Conservation (phyloP, 30 jellyfish, hydroid and myxozoan genomes). For the Aurelia sp. region DNA sequence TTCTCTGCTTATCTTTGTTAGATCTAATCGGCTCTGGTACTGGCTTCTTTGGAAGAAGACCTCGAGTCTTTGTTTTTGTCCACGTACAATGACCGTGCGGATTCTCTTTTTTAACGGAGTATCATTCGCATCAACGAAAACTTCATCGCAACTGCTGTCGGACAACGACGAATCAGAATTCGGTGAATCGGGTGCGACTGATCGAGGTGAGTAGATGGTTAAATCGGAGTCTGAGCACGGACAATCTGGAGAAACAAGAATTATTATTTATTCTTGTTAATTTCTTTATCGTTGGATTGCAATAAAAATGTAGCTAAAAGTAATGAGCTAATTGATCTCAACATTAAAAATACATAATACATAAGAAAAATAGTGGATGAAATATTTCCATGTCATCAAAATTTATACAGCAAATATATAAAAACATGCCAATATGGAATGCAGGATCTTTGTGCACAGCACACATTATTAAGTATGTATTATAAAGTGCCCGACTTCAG, state of each 20-base stretch:
- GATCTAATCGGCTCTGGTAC: conserved; percentile 56
- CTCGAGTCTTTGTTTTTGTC: conserved; percentile 58
- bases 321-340: too few relatives aligned
- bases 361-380: too few relatives aligned
- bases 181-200: conserved; percentile 29
- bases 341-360: too few relatives aligned
- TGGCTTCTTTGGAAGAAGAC: conserved; percentile 33
- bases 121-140: conserved; percentile 21
- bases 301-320: too few relatives aligned
- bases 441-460: too few relatives aligned
- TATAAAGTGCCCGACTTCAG: too few relatives aligned
- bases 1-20: conserved; percentile 37
- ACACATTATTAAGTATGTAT: too few relatives aligned
- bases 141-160: conserved; percentile 55
- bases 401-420: too few relatives aligned
- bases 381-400: too few relatives aligned
- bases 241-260: background rate
- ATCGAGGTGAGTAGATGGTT: background rate
- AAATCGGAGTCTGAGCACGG: conserved; percentile 41
- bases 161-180: conserved; percentile 45
- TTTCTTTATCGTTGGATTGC: too few relatives aligned
- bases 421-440: too few relatives aligned
- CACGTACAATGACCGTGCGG: conserved; percentile 44
- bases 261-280: too few relatives aligned
- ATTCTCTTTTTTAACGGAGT: background rate